Conservation (phyloP, 1,140 invertebrate species). For the Portunus trituberculatus region DNA sequence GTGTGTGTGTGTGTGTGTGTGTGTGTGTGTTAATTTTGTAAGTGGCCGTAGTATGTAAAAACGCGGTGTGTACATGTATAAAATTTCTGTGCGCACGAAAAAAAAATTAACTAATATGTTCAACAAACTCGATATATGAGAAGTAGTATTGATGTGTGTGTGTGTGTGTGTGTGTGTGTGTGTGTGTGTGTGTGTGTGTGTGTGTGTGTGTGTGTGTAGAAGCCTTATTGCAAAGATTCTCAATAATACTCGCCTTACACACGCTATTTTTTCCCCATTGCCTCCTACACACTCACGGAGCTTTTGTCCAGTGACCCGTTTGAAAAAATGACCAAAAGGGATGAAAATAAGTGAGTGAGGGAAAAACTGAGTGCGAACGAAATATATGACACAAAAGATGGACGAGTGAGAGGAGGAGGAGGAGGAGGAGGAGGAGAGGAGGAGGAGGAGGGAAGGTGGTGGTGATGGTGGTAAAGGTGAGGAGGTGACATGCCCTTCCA, state of each 20-base stretch:
- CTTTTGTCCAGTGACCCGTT: background rate
- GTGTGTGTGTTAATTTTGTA: background rate
- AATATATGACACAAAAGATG: background rate
- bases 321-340: background rate
- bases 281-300: background rate
- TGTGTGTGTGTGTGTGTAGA: too few relatives aligned
- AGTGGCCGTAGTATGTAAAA: too few relatives aligned
- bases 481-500: conserved; percentile 7
- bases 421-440: too few relatives aligned
- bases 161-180: background rate
- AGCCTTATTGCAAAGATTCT: too few relatives aligned
- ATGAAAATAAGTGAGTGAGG: background rate
- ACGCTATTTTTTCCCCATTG: background rate
- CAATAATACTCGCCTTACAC: too few relatives aligned
- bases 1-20: conserved; percentile 31
- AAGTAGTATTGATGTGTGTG: too few relatives aligned
- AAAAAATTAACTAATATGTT: too few relatives aligned
- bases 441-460: background rate
- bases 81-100: too few relatives aligned
- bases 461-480: background rate
- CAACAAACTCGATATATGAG: too few relatives aligned
- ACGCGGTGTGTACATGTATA: too few relatives aligned
- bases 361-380: background rate
- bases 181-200: too few relatives aligned
- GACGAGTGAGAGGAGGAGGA: too few relatives aligned